Percentiles rank a stretch among this genome's conserved stretches.
phyloP scores from a whole-genome alignment of 2,888 invertebrate genomes.

The Chloroclysta siterata region DNA sequence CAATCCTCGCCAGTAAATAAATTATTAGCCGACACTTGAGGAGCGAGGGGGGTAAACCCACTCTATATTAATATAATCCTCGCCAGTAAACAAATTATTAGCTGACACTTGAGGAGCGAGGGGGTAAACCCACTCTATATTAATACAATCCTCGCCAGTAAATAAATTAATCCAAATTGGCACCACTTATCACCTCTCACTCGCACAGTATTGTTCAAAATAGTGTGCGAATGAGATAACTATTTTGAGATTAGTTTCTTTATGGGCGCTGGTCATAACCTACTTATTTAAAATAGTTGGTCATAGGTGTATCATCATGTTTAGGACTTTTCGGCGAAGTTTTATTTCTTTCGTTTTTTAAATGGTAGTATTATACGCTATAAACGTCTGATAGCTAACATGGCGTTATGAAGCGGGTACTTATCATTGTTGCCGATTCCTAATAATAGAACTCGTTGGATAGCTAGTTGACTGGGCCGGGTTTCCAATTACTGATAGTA shows the following conservation, averaged over 20 bases:
- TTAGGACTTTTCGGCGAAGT: neutral
- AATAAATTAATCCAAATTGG: too few relatives aligned
- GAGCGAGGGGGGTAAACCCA: conserved; percentile 4
- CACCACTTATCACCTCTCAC: too few relatives aligned
- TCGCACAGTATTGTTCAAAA: too few relatives aligned
- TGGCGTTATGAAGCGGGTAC: neutral
- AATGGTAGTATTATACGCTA: neutral
- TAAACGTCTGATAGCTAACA: neutral
- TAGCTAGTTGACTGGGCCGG: neutral
- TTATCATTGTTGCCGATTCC: neutral
- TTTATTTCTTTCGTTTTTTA: neutral
- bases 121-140: conserved; percentile 1
- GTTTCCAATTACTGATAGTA: neutral
- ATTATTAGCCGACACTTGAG: conserved; percentile 23
- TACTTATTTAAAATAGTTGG: neutral
- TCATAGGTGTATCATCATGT: neutral
- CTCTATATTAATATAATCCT: neutral
- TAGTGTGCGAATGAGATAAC: too few relatives aligned
- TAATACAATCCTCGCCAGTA: too few relatives aligned
- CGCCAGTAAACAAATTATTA: too few relatives aligned
- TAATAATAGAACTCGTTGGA: neutral
- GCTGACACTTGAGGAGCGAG: conserved; percentile 17
- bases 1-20: too few relatives aligned
- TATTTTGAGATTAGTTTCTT: too few relatives aligned
- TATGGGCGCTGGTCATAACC: too few relatives aligned